Evolutionary conservation across 1,140 invertebrate species (phyloP), one percentile per base, ranked within the genome.

Genomic region (Archivesica marissinica): DNA sequence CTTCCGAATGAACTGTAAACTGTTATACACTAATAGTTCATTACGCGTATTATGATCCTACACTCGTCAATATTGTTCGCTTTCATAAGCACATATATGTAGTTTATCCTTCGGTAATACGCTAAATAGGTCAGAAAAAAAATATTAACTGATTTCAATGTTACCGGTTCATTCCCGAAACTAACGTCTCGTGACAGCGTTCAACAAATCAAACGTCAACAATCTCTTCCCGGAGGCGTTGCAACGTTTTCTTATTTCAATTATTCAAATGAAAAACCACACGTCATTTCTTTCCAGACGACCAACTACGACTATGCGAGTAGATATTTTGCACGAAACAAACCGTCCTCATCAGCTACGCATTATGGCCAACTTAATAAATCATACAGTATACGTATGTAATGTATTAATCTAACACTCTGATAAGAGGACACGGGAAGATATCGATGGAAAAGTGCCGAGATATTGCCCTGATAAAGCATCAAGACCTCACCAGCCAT

Each of bases 121-220:
- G 25, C 11, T 1, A 7, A 64, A 25, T 17, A 64, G 33, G n/a
- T 64, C 33, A 17, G 17, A 25, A 35, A 28, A 35, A 64, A 64
- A 64, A 28, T 64, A 64, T 64, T 64, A 64, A 64, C 59, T 64
- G 33, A 64, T 64, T 64, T 64, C 59, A 64, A 64, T 64, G 59
- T 64, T 33, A 50, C 68, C 41, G n/a, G 41, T 72, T 44, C 35
- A 70, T 70, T 47, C n/a, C 17, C 39, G 39, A 28, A 15, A 44
- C 66, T 47, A 70, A 33, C 68, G 68, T 72, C 68, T 64, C 41
- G 1, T 30, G 68, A 52, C 68, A 50, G 68, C 28, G 28, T 72
- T 72, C 28, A 72, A 52, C 68, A 52, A 72, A 72, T 72, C 68
- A 72, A 72, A 72, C 68, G 68, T 72, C 68, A 72, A 23, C 13